Base-by-base conservation (phyloP, 2,797 vertebrate species). In the Anguilla marmorata region DNA sequence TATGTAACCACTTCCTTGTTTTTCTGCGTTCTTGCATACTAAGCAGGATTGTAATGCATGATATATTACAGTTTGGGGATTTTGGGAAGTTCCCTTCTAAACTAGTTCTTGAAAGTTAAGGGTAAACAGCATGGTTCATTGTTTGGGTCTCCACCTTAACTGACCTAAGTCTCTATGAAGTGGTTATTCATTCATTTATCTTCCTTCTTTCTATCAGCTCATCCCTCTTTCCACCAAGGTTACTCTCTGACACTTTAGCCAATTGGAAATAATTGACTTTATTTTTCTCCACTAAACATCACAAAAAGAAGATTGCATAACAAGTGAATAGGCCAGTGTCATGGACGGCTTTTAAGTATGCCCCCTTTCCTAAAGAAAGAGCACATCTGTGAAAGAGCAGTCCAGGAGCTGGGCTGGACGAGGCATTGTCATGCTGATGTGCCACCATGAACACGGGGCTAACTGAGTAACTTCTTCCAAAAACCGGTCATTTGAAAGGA, bases 391-490 rank as follows among this genome's bases (percentile, higher is more conserved):
- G 85, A 89, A 91, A 52, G 86, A 79, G 54, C 11, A 21, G 66
- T 85, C 82, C 63, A 80, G 82, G 86, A n/a, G 80, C 82, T 82
- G 58, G 60, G 84, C 66, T 56, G 79, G 88, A 80, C 82, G 27
- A 19, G 83, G 84, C 50, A 89, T 91, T 91, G 92, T 91, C 48
- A 90, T 90, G 91, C 33, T 88, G 87, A 93, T 86, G 88, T 89
- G 45, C 45, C 84, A 69, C 11, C n/a, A 60, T 86, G 83, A 91
- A 66, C 89, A 85, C 41, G 85, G 60, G 72, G 91, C 88, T 91
- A 89, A 90, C 83, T 91, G 86, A 92, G 86, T 69, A 88, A 91
- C 89, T 90, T 89, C 66, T 91, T 87, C 69, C 85, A 86, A 33
- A 76, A 79, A 52, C 63, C 66, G 85, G n/a, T 9, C 45, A 24